A percentile compares a stretch with the other conserved stretches of the same genome.
phyloP scores from a whole-genome alignment of 1,140 invertebrate genomes.

The Halictus rubicundus region DNA sequence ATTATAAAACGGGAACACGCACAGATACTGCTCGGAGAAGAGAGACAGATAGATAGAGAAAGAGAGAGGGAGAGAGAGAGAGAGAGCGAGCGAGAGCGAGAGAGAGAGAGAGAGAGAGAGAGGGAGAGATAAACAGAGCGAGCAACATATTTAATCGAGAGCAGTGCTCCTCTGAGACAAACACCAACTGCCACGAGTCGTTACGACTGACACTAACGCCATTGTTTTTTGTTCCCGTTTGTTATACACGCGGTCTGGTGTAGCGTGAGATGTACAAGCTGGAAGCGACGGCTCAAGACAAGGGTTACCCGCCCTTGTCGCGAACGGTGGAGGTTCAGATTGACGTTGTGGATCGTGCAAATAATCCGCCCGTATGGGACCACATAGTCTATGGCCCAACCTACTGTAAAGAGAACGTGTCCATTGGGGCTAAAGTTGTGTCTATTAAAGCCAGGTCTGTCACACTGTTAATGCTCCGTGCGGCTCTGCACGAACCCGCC shows the following conservation, averaged over 20 bases:
- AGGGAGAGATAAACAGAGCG: slow-evolving; percentile 16
- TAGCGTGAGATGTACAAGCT: slow-evolving; percentile 98
- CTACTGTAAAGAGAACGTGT: slow-evolving; percentile 97
- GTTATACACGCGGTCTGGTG: slow-evolving; percentile 76
- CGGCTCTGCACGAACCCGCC: slow-evolving; percentile 69
- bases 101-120: too few relatives aligned
- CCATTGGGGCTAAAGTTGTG: slow-evolving; percentile 97
- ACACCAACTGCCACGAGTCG: slow-evolving; percentile 55
- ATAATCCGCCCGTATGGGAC: slow-evolving; percentile 98
- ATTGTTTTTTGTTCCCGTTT: slow-evolving; percentile 85
- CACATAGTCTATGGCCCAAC: slow-evolving; percentile 97
- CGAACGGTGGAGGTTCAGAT: slow-evolving; percentile 97
- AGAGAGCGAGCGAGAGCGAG: slow-evolving; percentile 2
- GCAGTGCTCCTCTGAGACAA: slow-evolving; percentile 12
- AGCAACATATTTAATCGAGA: slow-evolving; percentile 6
- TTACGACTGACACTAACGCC: slow-evolving; percentile 60
- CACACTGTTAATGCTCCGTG: slow-evolving; percentile 80
- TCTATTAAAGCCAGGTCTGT: slow-evolving; percentile 98
- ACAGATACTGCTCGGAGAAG: not conserved
- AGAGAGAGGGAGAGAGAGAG: not conserved
- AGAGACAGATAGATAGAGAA: not conserved
- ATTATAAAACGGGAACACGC: not conserved
- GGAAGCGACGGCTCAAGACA: slow-evolving; percentile 97
- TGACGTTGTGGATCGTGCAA: slow-evolving; percentile 97
- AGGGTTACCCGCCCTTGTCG: slow-evolving; percentile 95